Conservation (phyloP, 2,888 invertebrate genomes). For the Lumbricus terrestris region DNA sequence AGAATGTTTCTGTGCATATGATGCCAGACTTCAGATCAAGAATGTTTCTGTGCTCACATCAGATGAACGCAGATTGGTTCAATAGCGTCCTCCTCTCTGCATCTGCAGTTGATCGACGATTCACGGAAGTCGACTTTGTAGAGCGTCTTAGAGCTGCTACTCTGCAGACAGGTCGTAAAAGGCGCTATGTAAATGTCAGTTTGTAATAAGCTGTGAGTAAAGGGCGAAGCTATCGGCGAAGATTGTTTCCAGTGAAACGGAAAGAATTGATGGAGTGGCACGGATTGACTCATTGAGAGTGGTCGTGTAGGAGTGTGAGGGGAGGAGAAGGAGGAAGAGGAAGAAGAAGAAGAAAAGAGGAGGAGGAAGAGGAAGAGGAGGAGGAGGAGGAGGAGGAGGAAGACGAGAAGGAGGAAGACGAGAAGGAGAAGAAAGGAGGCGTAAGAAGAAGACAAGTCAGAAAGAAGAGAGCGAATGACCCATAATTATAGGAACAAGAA, state of each 20-base stretch:
- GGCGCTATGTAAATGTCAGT: neutral
- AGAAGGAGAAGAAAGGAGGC: neutral
- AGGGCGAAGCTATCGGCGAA: neutral
- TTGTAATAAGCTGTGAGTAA: neutral
- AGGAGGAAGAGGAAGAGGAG: neutral
- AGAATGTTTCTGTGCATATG: neutral
- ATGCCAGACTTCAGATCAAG: too few species aligned
- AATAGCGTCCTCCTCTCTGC: neutral
- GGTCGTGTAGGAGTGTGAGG: neutral
- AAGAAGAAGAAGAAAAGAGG: neutral
- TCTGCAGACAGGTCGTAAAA: neutral
- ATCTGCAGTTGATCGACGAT: neutral
- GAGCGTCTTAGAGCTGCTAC: neutral
- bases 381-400: neutral
- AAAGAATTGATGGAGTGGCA: neutral
- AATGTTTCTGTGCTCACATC: neutral
- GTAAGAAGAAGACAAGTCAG: neutral
- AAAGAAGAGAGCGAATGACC: too few species aligned
- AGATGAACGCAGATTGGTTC: neutral
- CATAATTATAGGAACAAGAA: too few species aligned
- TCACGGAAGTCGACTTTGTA: neutral
- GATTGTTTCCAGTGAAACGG: neutral
- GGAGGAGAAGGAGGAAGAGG: too few species aligned
- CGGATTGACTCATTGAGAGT: neutral
- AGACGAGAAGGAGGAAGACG: neutral